Base-by-base conservation (phyloP, 2,113 vertebrate genomes). In the Cyphomyrus plagiostoma region DNA sequence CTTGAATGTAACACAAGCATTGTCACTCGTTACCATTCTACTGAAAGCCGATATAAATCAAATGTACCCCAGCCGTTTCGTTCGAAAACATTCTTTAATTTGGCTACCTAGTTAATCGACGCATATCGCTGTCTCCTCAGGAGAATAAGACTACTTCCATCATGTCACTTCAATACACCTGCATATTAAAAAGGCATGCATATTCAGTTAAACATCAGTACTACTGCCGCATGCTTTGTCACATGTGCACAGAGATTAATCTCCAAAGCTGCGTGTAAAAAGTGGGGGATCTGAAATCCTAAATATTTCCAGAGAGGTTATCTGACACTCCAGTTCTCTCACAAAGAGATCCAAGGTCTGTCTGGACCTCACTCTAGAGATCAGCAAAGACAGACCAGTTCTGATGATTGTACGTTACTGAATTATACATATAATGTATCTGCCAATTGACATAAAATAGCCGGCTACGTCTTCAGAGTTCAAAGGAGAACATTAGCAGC, bases 361-460 rank as follows among this genome's bases (percentile, higher is more conserved):
- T 26, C 15, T 50, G 23, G 48, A 48, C 23, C 42, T 26, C 48
- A 86, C 83, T 49, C 45, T 6, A 35, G 13, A 87, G 85, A 53
- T 87, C 49, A 30, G 48, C 48, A 53, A 21, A 17, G 50, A 53
- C 50, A 42, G 85, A 87, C 15, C 49, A 56, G 49, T 53, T 87
- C 30, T 87, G 48, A 50, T 50, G 48, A 87, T 53, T 56, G 85
- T 39, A 53, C 49, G 50, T 53, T 39, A 87, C 50, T 53, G 85
- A 53, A 53, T 87, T 87, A 39, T 53, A 87, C 35, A 15, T 26
- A 87, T 48, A 87, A 35, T 87, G 15, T 53, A 53, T 53, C 50
- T 87, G 85, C 85, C 46, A 87, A 87, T 87, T 53, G 49, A 87
- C 50, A 50, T 87, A 56, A 87, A 87, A 87, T 87, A 56, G 50